Percentiles rank a stretch among this genome's conserved stretches.
These are phyloP conservation scores for Brachyrhaphis roseni DNA, from an alignment of 2,797 vertebrate species.

Conservation along the genomic window DNA sequence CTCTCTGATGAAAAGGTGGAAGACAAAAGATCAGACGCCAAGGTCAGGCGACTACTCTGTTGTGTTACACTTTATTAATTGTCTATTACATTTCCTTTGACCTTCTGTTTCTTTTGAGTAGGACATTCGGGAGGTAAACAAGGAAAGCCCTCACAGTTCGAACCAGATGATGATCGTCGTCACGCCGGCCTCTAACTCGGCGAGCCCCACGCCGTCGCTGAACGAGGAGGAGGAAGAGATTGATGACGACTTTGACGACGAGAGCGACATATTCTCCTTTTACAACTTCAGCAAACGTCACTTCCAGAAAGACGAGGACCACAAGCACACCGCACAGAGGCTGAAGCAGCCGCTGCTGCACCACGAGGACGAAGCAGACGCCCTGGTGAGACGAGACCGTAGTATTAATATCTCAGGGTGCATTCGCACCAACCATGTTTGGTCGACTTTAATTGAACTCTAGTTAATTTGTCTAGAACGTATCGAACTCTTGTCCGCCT, in stretches of 20 bases:
- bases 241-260: constrained; percentile 57
- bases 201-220: background rate
- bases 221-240: constrained; percentile 56
- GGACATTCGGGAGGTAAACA: constrained; percentile 15
- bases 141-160: constrained; percentile 6
- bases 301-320: constrained; percentile 82
- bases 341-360: constrained; percentile 86
- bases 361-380: constrained; percentile 88
- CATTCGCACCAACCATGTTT: too few relatives aligned
- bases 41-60: constrained; percentile 72
- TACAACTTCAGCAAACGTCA: constrained; percentile 86
- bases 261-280: constrained; percentile 84
- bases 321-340: constrained; percentile 75
- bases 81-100: background rate
- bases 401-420: too few relatives aligned
- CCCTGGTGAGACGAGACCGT: constrained; percentile 76
- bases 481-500: too few relatives aligned
- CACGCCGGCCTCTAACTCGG: background rate
- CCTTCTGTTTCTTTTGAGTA: constrained; percentile 5
- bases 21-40: constrained; percentile 70
- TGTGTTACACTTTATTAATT: background rate
- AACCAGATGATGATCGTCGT: background rate
- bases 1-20: constrained; percentile 51
- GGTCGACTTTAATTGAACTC: too few relatives aligned
- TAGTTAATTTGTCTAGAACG: too few relatives aligned